phyloP scores from a whole-genome alignment of 2,888 invertebrate genomes.

The Candidula unifasciata region DNA sequence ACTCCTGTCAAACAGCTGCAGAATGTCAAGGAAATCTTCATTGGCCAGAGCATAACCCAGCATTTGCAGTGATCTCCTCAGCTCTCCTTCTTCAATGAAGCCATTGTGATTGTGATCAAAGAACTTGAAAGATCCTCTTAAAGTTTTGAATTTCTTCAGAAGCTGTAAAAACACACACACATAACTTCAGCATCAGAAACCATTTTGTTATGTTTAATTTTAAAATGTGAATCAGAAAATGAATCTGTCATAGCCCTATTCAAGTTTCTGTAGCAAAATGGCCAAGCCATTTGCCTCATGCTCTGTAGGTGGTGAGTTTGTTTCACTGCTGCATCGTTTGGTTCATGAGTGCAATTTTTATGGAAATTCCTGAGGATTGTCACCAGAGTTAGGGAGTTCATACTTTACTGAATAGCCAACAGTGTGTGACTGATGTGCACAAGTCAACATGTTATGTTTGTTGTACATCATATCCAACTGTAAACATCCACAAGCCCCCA shows the following conservation, averaged over 20 bases:
- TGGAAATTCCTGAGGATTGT: no score
- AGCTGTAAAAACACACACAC: constrained; percentile 30
- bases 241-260: background rate
- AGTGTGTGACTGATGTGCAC: no score
- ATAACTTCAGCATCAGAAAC: background rate
- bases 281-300: no score
- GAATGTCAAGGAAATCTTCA: constrained; percentile 46
- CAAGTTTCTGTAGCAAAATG: no score
- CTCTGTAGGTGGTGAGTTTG: no score
- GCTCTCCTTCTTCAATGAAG: constrained; percentile 47
- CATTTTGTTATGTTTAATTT: background rate
- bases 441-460: no score
- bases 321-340: no score
- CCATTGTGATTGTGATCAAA: constrained; percentile 49
- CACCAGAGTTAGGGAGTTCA: no score
- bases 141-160: constrained; percentile 46
- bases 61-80: constrained; percentile 31
- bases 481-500: no score
- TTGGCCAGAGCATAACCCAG: constrained; percentile 43
- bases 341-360: no score
- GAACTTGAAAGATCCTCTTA: constrained; percentile 47
- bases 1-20: constrained; percentile 47
- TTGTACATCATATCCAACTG: no score
- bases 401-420: no score
- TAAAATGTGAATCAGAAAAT: background rate